phyloP scores from a whole-genome alignment of 1,140 invertebrate species.

The Telenomus remus region DNA sequence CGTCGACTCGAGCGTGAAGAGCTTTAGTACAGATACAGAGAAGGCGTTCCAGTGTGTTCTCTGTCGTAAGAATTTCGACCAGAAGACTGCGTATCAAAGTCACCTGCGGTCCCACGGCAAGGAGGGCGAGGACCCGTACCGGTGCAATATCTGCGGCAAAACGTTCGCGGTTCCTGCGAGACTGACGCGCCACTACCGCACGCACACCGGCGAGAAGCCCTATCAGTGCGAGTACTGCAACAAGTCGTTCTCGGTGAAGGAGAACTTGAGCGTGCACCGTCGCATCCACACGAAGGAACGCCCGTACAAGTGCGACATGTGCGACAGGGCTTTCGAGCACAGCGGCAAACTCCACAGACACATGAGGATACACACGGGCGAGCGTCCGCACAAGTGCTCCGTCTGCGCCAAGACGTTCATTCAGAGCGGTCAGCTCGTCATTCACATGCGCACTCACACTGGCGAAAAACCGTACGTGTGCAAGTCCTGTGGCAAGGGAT shows the following conservation, averaged over 20 bases:
- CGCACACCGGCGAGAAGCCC: conserved; percentile 90
- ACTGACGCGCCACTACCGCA: conserved; percentile 91
- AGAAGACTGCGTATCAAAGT: conserved; percentile 78
- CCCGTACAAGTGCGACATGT: conserved; percentile 90
- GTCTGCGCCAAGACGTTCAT: conserved; percentile 94
- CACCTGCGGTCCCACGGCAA: conserved; percentile 79
- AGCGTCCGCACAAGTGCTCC: conserved; percentile 94
- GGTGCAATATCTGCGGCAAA: conserved; percentile 93
- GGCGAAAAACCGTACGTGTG: conserved; percentile 94
- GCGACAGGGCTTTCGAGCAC: conserved; percentile 93
- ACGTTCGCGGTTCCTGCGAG: conserved; percentile 94
- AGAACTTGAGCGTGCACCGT: conserved; percentile 93
- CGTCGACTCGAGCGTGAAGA: background rate
- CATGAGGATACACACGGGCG: conserved; percentile 93
- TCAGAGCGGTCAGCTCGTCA: conserved; percentile 89
- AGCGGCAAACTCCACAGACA: conserved; percentile 93
- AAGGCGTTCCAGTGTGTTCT: conserved; percentile 76
- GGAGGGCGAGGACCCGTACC: conserved; percentile 84
- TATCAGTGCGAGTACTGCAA: conserved; percentile 94
- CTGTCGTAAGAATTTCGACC: conserved; percentile 78
- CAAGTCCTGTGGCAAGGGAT: conserved; percentile 88
- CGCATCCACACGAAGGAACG: conserved; percentile 93
- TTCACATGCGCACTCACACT: conserved; percentile 91
- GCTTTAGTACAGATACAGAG: conserved; percentile 17
- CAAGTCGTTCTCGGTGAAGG: conserved; percentile 93